Evolutionary conservation across 2,113 vertebrate genomes (phyloP), one percentile per base, ranked within the genome.

Genomic region (Takifugu flavidus): DNA sequence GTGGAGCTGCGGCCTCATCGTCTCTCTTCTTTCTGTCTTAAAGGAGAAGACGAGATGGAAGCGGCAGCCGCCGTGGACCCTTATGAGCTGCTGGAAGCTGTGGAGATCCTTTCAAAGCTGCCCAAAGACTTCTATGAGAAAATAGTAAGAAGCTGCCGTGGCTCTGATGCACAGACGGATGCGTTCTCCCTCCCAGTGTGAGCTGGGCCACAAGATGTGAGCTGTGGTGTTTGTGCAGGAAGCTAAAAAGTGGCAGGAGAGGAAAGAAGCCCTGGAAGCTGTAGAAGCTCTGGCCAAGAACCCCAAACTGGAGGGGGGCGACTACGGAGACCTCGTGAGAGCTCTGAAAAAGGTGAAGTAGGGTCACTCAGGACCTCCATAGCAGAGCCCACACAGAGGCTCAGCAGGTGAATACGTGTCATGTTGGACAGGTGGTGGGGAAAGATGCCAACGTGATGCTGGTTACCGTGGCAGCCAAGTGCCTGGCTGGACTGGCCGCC

Each of bases 51-150:
- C 1, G 93, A 93, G 14, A 93, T 87, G 59, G 93, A 91, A 55
- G 75, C 74, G 0, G 91, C 74, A 3, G 87, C 86, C 3, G 92
- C 93, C 28, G 92, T 98, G 77, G 97, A 99, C 87, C 93, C 96
- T 0, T 99, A 98, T 57, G 97, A 99, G 55, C 91, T 99, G 50
- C 87, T 99, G 75, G 95, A 98, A 88, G 90, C 97, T 55, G 94
- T 95, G 69, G 97, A 98, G 78, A 93, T 99, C 85, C 93, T 99
- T 77, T 94, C 94, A 53, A 98, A 99, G 86, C 83, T 99, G 75
- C 97, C 97, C 43, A 99, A 99, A 92, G 97, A 98, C 73, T 98
- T 98, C 84, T 98, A 95, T 83, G 96, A 98, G 13, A 98, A 99
- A 93, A 96, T 99, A 77, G 97, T 98, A 89, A 90, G 95, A 86